Evolutionary conservation across 2,797 vertebrate genomes (phyloP).

Genomic region (Amblyopsis hoosieri): DNA sequence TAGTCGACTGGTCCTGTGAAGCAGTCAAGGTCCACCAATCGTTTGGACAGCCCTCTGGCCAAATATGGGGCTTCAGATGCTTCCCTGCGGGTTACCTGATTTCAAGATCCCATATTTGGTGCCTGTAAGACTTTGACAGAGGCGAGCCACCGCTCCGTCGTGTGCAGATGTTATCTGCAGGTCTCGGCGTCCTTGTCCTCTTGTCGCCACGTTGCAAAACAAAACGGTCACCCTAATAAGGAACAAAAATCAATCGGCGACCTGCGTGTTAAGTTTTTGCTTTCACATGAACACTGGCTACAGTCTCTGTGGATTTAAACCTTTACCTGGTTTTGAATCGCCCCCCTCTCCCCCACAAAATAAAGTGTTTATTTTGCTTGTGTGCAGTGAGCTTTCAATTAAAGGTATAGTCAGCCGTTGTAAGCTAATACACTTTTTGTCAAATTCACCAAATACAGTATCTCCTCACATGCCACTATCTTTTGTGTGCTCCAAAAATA

Average conservation of each 20-base stretch:
- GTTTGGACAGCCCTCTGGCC: slow-evolving; percentile 51
- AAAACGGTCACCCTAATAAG: slow-evolving; percentile 62
- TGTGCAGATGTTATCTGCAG: slow-evolving; percentile 35
- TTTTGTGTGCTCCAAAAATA: no score
- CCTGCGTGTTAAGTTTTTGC: slow-evolving; percentile 28
- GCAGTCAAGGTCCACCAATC: slow-evolving; percentile 76
- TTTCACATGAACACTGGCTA: slow-evolving; percentile 21
- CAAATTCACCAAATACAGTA: no score
- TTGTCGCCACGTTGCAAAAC: slow-evolving; percentile 41
- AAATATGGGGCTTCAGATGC: slow-evolving; percentile 60
- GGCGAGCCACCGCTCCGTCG: slow-evolving; percentile 16
- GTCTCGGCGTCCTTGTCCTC: slow-evolving; percentile 28
- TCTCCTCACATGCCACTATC: no score
- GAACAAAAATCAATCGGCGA: slow-evolving; percentile 51
- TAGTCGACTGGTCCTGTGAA: slow-evolving; percentile 59
- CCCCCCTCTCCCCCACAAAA: no score
- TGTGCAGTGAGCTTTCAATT: no score
- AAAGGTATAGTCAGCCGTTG: no score
- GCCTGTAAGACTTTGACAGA: slow-evolving; percentile 57
- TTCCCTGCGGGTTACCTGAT: slow-evolving; percentile 27
- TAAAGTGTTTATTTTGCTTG: no score
- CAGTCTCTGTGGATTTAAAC: no score
- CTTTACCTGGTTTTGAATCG: no score
- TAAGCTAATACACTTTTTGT: no score
- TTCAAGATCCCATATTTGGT: slow-evolving; percentile 78